phyloP scores from a whole-genome alignment of 2,888 invertebrate genomes.

The Fissipunctia ypsillon region DNA sequence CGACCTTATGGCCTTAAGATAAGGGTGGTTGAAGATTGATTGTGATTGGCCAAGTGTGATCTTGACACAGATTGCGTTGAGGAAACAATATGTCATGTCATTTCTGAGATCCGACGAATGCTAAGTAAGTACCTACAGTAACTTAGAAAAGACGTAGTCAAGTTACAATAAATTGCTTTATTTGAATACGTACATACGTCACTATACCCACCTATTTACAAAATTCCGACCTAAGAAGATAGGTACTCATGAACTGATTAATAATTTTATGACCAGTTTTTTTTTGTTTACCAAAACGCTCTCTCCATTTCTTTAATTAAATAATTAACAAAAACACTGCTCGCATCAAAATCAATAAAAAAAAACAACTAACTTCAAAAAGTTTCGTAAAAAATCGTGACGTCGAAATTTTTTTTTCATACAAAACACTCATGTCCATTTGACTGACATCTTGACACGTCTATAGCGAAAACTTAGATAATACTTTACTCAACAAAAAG shows the following conservation, averaged over 20 bases:
- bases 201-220: neutral
- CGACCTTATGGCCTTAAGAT: constrained; percentile 62
- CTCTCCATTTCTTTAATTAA: neutral
- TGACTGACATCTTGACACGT: constrained; percentile 61
- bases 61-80: constrained; percentile 85
- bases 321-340: neutral
- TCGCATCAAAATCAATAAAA: neutral
- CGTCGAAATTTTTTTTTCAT: neutral
- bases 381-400: neutral
- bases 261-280: neutral
- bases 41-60: constrained; percentile 68
- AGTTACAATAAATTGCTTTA: constrained; percentile 6
- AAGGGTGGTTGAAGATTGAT: constrained; percentile 52
- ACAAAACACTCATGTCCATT: neutral
- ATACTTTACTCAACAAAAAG: constrained; percentile 51
- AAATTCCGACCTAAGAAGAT: neutral
- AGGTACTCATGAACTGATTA: neutral
- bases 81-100: constrained; percentile 79
- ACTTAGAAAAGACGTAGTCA: constrained; percentile 22
- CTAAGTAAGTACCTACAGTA: constrained; percentile 51
- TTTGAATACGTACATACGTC: neutral
- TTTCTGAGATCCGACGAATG: constrained; percentile 75
- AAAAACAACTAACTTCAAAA: neutral
- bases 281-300: neutral
- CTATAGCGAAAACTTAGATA: constrained; percentile 42